Evolutionary conservation across 2,888 invertebrate species (phyloP).

Genomic region (Tortricodes alternella): DNA sequence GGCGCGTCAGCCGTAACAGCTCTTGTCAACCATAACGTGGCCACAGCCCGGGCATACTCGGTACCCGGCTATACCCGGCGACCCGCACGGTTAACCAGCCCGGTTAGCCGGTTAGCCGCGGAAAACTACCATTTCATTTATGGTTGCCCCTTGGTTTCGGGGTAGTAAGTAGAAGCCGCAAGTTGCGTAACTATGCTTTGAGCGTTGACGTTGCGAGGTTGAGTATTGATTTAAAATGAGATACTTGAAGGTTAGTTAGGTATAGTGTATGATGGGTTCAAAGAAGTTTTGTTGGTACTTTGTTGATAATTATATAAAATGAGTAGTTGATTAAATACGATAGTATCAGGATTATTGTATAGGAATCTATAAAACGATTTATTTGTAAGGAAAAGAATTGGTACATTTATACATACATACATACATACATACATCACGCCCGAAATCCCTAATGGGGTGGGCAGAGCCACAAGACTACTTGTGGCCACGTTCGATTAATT

Average conservation of each 20-base stretch:
- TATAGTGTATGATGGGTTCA: no score
- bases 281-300: no score
- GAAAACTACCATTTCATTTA: slow-evolving; percentile 82
- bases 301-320: no score
- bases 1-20: slow-evolving; percentile 68
- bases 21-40: slow-evolving; percentile 80
- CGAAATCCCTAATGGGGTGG: no score
- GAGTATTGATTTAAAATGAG: slow-evolving; percentile 36
- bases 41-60: slow-evolving; percentile 50
- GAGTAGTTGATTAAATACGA: no score
- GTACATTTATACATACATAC: no score
- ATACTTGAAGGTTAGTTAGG: slow-evolving; percentile 35
- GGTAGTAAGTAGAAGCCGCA: slow-evolving; percentile 70
- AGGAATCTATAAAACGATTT: no score
- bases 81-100: slow-evolving; percentile 57
- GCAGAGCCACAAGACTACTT: no score
- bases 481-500: no score
- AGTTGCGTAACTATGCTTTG: slow-evolving; percentile 75
- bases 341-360: no score
- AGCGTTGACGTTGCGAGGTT: slow-evolving; percentile 48
- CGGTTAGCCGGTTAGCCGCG: slow-evolving; percentile 61
- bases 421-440: no score
- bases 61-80: slow-evolving; percentile 38
- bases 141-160: slow-evolving; percentile 74
- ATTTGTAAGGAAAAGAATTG: no score